These are phyloP conservation scores for Matsumurasca onukii DNA, from an alignment of 1,140 invertebrate genomes.

Conservation along the genomic window DNA sequence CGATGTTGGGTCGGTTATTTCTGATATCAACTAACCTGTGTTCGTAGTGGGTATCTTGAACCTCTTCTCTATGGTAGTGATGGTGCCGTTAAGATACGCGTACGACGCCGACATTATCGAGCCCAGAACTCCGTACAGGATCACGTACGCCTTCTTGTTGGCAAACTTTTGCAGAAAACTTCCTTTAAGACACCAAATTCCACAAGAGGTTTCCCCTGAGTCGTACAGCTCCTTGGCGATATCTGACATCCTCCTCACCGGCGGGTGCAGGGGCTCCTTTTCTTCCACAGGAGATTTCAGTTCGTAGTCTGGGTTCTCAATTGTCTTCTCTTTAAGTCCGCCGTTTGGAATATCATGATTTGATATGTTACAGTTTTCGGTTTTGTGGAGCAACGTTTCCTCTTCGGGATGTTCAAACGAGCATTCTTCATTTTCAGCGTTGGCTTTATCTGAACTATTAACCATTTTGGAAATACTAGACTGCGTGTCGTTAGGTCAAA, in stretches of 20 bases:
- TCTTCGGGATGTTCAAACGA: too few relatives aligned
- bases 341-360: too few relatives aligned
- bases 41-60: conserved; percentile 75
- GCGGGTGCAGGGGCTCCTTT: neutral
- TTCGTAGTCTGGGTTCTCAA: too few relatives aligned
- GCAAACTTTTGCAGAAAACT: conserved; percentile 62
- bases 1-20: neutral
- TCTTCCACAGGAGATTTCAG: too few relatives aligned
- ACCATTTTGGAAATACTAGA: too few relatives aligned
- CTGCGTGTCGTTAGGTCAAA: too few relatives aligned
- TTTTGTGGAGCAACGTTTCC: too few relatives aligned
- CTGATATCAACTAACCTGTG: conserved; percentile 55
- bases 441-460: too few relatives aligned
- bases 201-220: conserved; percentile 59
- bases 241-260: neutral
- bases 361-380: too few relatives aligned
- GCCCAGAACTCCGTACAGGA: conserved; percentile 69
- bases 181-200: conserved; percentile 59
- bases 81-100: conserved; percentile 72
- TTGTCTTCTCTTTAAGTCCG: too few relatives aligned
- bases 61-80: conserved; percentile 76
- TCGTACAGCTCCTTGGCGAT: neutral
- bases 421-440: too few relatives aligned
- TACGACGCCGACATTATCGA: conserved; percentile 70
- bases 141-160: conserved; percentile 70